These are phyloP conservation scores for Melanotaenia duboulayi DNA, from an alignment of 2,113 vertebrate genomes.

Conservation along the genomic window DNA sequence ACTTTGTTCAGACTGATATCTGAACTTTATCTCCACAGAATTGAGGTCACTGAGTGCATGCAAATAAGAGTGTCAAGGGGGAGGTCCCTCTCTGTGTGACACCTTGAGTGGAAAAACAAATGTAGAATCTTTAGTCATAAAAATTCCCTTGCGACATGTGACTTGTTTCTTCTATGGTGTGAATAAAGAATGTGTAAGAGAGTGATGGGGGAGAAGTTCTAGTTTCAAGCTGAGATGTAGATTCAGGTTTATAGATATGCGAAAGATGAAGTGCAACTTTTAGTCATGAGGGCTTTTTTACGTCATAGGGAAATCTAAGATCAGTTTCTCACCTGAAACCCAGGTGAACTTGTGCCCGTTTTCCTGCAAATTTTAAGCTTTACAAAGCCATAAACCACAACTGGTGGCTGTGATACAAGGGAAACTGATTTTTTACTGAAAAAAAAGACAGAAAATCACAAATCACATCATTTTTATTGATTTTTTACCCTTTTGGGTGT, in stretches of 20 bases:
- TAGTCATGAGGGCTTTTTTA: conserved; percentile 36
- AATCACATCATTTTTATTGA: too few relatives aligned
- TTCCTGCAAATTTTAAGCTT: too few relatives aligned
- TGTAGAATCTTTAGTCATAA: conserved; percentile 23
- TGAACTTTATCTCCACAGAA: conserved; percentile 4
- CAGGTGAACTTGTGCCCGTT: neutral
- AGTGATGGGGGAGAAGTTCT: neutral
- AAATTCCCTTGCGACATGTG: conserved; percentile 48
- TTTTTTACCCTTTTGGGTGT: too few relatives aligned
- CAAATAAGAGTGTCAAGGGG: conserved; percentile 34
- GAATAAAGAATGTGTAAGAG: neutral
- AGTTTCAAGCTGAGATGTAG: neutral
- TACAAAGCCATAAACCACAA: too few relatives aligned
- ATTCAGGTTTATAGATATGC: neutral
- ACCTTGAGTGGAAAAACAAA: conserved; percentile 57
- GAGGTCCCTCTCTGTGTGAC: conserved; percentile 33
- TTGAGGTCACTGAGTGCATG: conserved; percentile 37
- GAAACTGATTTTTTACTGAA: too few relatives aligned
- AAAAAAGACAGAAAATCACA: too few relatives aligned
- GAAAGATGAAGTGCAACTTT: conserved; percentile 1
- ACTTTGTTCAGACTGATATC: conserved; percentile 24
- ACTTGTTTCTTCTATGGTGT: conserved; percentile 41
- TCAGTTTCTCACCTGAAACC: conserved; percentile 6
- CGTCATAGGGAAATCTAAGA: neutral
- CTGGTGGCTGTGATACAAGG: too few relatives aligned